These are phyloP conservation scores for Thalassarche chlororhynchos DNA, from an alignment of 2,113 vertebrate genomes.

Conservation along the genomic window DNA sequence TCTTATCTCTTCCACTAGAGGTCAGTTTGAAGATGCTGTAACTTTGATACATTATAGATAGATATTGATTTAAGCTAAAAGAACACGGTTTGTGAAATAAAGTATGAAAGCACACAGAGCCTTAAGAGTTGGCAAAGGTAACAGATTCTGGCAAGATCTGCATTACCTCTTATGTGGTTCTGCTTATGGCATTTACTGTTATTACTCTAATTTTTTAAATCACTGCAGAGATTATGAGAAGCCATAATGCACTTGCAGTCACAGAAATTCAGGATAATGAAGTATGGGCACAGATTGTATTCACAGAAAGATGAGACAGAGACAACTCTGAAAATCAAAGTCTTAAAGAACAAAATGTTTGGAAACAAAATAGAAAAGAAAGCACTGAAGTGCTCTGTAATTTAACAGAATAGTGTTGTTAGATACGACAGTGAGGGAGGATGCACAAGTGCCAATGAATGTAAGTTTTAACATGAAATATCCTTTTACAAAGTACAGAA, in stretches of 20 bases:
- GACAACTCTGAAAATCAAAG: neutral
- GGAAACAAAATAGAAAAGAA: neutral
- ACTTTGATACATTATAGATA: neutral
- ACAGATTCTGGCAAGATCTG: neutral
- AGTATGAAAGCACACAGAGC: neutral
- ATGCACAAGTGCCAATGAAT: neutral
- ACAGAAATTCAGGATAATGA: neutral
- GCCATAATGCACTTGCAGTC: neutral
- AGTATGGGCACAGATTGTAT: neutral
- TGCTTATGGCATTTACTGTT: neutral
- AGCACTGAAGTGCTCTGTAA: neutral
- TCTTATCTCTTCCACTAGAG: neutral
- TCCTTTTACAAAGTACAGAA: neutral
- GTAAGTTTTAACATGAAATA: neutral
- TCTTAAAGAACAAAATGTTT: neutral
- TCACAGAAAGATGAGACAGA: neutral
- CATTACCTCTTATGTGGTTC: neutral
- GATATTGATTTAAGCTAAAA: neutral
- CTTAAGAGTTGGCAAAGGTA: neutral
- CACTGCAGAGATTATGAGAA: neutral
- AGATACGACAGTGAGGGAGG: neutral
- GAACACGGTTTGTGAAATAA: conserved; percentile 33
- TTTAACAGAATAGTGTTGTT: neutral
- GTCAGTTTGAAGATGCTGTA: conserved; percentile 21
- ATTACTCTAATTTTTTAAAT: conserved; percentile 23